phyloP scores from a whole-genome alignment of 2,113 vertebrate genomes.

The Ivindomyrus marchei region DNA sequence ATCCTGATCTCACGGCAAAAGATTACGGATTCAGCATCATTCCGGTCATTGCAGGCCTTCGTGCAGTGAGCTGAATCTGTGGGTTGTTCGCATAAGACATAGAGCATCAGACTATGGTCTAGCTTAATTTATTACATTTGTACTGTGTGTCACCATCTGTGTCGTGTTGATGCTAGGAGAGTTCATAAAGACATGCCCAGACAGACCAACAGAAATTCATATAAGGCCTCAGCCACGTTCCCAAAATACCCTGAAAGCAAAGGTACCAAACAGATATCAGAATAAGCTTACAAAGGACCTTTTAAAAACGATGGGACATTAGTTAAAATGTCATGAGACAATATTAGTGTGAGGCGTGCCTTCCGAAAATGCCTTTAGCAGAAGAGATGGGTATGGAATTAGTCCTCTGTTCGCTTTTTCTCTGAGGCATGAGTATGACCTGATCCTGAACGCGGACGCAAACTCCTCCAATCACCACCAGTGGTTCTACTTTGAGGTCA shows the following conservation, averaged over 20 bases:
- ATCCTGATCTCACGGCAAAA: neutral
- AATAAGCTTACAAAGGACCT: neutral
- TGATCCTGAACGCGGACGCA: conserved; percentile 77
- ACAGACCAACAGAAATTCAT: neutral
- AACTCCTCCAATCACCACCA: conserved; percentile 74
- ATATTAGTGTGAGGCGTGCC: neutral
- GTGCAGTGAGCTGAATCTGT: neutral
- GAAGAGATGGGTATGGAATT: neutral
- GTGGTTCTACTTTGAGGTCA: conserved; percentile 91
- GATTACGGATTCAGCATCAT: neutral
- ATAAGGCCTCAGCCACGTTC: neutral
- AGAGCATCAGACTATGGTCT: neutral
- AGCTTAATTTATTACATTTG: neutral
- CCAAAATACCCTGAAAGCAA: neutral
- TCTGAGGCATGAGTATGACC: conserved; percentile 80
- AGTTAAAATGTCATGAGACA: neutral
- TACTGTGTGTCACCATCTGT: neutral
- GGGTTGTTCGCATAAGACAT: neutral
- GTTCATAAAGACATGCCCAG: neutral
- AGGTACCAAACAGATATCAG: neutral
- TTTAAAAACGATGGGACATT: neutral
- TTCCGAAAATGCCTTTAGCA: neutral
- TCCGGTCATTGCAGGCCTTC: neutral
- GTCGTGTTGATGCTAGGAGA: neutral
- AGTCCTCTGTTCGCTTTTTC: neutral